Evolutionary conservation across 2,888 invertebrate species (phyloP).

Genomic region (Drosophila maculinotata): DNA sequence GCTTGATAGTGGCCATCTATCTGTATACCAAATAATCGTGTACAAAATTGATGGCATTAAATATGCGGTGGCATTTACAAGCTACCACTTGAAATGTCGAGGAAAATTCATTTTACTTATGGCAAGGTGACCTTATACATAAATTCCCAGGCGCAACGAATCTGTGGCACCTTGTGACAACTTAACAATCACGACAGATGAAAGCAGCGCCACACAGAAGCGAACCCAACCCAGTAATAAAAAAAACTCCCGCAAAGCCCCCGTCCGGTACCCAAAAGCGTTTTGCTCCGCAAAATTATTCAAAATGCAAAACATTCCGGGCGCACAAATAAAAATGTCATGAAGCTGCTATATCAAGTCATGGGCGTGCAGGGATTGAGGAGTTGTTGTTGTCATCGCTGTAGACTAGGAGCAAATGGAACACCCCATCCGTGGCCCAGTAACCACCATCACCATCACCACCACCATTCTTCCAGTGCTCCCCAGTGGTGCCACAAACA

Average conservation of each 20-base stretch:
- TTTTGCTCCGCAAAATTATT: slow-evolving; percentile 44
- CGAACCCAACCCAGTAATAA: slow-evolving; percentile 46
- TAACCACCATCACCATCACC: slow-evolving; percentile 2
- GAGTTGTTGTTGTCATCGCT: slow-evolving; percentile 29
- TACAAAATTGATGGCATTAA: not conserved
- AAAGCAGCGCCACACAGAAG: slow-evolving; percentile 26
- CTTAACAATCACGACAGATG: slow-evolving; percentile 65
- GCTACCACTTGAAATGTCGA: not conserved
- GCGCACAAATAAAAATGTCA: slow-evolving; percentile 75
- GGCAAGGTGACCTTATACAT: slow-evolving; percentile 20
- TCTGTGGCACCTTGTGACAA: slow-evolving; percentile 63
- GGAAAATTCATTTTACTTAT: slow-evolving; percentile 3
- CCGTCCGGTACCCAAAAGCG: no score
- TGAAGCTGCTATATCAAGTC: slow-evolving; percentile 61
- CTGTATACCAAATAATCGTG: slow-evolving; percentile 93
- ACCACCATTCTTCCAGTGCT: slow-evolving; percentile 3
- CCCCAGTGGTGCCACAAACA: slow-evolving; percentile 46
- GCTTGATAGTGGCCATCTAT: slow-evolving; percentile 99
- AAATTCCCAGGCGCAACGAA: slow-evolving; percentile 60
- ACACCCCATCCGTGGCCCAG: slow-evolving; percentile 12
- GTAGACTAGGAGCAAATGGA: not conserved
- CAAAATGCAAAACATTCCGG: slow-evolving; percentile 77
- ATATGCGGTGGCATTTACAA: not conserved
- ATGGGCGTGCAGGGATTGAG: slow-evolving; percentile 54
- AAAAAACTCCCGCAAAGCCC: no score